Percentiles rank a stretch among this genome's conserved stretches.
Conservation (phyloP, 2,888 invertebrate genomes). For the Brassicogethes aeneus region DNA sequence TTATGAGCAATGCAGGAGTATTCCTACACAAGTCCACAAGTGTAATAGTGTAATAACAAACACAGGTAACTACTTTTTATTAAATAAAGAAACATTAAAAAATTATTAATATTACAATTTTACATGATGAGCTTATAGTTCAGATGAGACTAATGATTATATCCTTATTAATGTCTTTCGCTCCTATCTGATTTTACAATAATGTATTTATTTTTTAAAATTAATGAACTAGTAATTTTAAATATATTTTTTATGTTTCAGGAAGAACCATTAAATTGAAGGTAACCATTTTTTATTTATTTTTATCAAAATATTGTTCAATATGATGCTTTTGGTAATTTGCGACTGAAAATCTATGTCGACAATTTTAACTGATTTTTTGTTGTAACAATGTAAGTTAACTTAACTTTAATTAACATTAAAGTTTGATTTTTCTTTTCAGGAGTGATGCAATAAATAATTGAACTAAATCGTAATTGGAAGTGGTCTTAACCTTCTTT, state of each 20-base stretch:
- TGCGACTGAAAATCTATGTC: conserved; percentile 38
- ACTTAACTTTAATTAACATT: too few relatives aligned
- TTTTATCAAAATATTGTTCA: conserved; percentile 8
- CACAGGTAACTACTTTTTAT: too few relatives aligned
- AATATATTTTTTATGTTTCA: neutral
- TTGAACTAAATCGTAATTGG: too few relatives aligned
- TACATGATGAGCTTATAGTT: conserved; percentile 24
- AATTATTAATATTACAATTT: neutral
- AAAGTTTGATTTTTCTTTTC: too few relatives aligned
- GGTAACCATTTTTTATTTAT: neutral
- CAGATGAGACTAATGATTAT: conserved; percentile 28
- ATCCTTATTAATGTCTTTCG: conserved; percentile 40
- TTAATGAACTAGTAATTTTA: neutral
- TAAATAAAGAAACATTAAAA: too few relatives aligned
- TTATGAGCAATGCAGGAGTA: too few relatives aligned
- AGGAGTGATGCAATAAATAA: too few relatives aligned
- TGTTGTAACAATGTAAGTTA: too few relatives aligned
- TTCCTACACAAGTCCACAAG: too few relatives aligned
- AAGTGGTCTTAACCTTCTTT: too few relatives aligned
- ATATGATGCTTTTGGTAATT: conserved; percentile 40
- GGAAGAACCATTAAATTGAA: neutral
- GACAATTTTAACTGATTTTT: conserved; percentile 19
- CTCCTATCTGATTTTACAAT: conserved; percentile 45
- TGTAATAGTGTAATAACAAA: too few relatives aligned
- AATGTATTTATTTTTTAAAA: conserved; percentile 1